Evolutionary conservation across 1,140 invertebrate species (phyloP).

Genomic region (Scaptodrosophila lebanonensis): DNA sequence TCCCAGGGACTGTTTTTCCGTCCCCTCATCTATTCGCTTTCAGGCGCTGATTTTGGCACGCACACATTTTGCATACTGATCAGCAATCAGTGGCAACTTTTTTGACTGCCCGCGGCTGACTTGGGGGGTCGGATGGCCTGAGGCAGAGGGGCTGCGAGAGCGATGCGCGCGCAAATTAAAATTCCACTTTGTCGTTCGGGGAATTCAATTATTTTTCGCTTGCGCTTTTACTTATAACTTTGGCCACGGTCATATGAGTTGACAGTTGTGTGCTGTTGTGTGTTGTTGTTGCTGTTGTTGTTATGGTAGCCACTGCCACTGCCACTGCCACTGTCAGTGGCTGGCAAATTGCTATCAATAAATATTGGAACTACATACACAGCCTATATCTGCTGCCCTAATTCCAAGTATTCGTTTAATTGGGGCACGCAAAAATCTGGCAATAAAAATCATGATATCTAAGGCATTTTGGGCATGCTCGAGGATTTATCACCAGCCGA

Average conservation of each 20-base stretch:
- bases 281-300: not conserved
- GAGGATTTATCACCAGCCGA: constrained; percentile 58
- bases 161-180: constrained; percentile 66
- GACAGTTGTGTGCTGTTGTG: constrained; percentile 44
- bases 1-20: too few relatives aligned
- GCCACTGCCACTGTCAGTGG: constrained; percentile 29
- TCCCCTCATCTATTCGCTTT: too few relatives aligned
- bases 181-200: constrained; percentile 73
- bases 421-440: not conserved
- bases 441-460: too few relatives aligned
- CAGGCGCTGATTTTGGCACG: constrained; percentile 71
- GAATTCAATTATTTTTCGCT: constrained; percentile 71
- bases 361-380: constrained; percentile 38
- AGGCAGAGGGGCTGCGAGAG: not conserved
- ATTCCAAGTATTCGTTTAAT: too few relatives aligned
- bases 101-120: not conserved
- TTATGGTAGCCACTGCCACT: not conserved
- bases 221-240: constrained; percentile 9
- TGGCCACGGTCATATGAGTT: constrained; percentile 41
- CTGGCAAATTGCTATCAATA: constrained; percentile 26
- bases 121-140: not conserved
- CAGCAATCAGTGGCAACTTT: constrained; percentile 56
- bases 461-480: not conserved
- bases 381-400: not conserved
- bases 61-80: constrained; percentile 75